A percentile compares a stretch with the other conserved stretches of the same genome.
phyloP scores from a whole-genome alignment of 2,113 vertebrate genomes.

The Murina feae region DNA sequence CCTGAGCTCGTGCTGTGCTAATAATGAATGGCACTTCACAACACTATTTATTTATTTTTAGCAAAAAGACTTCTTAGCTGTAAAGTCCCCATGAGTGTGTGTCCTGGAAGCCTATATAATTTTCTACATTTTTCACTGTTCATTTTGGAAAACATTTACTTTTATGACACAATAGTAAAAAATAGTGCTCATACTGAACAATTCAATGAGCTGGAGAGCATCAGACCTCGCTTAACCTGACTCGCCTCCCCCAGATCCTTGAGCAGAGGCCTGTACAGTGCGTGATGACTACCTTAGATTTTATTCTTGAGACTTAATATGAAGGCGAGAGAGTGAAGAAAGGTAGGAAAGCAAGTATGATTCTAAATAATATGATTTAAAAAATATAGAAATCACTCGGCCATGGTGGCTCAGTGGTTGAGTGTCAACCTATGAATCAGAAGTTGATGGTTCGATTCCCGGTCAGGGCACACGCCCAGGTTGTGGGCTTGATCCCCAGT shows the following conservation, averaged over 20 bases:
- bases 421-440: too few species aligned
- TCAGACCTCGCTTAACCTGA: background rate
- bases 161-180: constrained; percentile 54
- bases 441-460: too few species aligned
- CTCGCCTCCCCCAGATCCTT: background rate
- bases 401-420: too few species aligned
- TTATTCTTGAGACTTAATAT: constrained; percentile 34
- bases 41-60: background rate
- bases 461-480: too few species aligned
- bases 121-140: constrained; percentile 32
- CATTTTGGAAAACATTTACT: constrained; percentile 47
- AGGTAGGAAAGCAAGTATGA: constrained; percentile 18
- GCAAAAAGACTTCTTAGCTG: background rate
- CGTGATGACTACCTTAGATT: background rate
- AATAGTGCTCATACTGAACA: constrained; percentile 45
- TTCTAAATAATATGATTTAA: constrained; percentile 14
- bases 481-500: too few species aligned
- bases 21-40: background rate
- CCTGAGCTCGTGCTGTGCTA: background rate
- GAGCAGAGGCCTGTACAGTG: background rate
- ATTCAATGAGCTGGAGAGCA: background rate
- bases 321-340: constrained; percentile 13
- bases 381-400: background rate
- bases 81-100: background rate
- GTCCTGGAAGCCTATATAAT: background rate